A percentile compares a stretch with the other conserved stretches of the same genome.
Conservation (phyloP, 64 coral and sea anemone genomes). For the Porites australiensis region DNA sequence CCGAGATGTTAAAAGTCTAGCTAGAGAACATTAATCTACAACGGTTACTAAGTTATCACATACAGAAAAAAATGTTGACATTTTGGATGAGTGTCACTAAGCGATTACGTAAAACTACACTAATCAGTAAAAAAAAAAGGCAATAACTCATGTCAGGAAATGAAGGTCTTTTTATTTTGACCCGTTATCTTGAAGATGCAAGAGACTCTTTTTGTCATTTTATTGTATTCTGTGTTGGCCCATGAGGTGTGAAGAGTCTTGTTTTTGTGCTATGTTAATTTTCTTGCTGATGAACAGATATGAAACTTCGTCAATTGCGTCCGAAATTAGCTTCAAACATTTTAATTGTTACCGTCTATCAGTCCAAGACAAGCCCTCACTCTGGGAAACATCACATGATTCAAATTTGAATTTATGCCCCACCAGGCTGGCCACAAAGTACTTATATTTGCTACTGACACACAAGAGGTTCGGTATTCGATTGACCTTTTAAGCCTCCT, state of each 20-base stretch:
- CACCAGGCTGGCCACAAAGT: not conserved
- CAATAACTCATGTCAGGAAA: slow-evolving; percentile 20
- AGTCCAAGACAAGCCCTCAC: not conserved
- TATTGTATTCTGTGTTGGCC: not conserved
- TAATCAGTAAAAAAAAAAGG: slow-evolving; percentile 2
- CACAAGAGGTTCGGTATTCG: not conserved
- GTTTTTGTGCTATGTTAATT: slow-evolving; percentile 14
- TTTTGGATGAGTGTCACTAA: slow-evolving; percentile 6
- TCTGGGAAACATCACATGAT: not conserved
- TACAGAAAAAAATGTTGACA: not conserved
- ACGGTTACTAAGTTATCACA: no score
- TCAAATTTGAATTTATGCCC: not conserved
- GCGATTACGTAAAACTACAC: slow-evolving; percentile 33
- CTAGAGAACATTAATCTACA: no score
- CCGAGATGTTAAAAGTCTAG: no score
- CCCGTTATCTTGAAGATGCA: not conserved
- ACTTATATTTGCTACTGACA: not conserved
- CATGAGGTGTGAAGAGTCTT: not conserved
- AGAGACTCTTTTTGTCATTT: no score
- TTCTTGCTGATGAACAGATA: slow-evolving; percentile 38
- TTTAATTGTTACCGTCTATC: not conserved
- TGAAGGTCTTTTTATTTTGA: not conserved
- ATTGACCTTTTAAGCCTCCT: not conserved
- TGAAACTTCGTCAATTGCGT: slow-evolving; percentile 13
- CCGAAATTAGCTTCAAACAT: slow-evolving; percentile 45